Conservation (phyloP, 2,797 vertebrate genomes). For the Aulostomus chinensis region DNA sequence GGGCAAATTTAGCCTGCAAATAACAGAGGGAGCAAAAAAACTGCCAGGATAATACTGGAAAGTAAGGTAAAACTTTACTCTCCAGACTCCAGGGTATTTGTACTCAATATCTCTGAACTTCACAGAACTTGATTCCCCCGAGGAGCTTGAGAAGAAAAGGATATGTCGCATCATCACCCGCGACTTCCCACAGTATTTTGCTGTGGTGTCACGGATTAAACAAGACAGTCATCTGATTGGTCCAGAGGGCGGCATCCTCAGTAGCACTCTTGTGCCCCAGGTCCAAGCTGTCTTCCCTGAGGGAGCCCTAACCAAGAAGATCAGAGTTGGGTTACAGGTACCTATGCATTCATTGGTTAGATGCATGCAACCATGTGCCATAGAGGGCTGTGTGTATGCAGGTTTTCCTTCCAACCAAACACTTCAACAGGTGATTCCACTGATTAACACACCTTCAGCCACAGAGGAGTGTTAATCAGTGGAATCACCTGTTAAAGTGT, state of each 20-base stretch:
- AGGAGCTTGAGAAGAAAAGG: conserved; percentile 96
- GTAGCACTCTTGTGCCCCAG: conserved; percentile 92
- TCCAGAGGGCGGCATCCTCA: conserved; percentile 93
- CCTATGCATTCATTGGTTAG: background rate
- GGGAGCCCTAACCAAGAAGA: conserved; percentile 94
- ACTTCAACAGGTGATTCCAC: no score
- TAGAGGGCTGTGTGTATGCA: no score
- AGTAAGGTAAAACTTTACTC: background rate
- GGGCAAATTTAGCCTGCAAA: no score
- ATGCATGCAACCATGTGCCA: no score
- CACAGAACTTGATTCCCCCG: conserved; percentile 91
- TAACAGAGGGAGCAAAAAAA: no score
- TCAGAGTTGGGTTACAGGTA: conserved; percentile 96
- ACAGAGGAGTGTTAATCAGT: no score
- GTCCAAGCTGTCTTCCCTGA: conserved; percentile 97
- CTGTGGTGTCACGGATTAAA: conserved; percentile 94
- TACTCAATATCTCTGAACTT: conserved; percentile 7
- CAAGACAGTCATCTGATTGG: conserved; percentile 97
- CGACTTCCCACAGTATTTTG: conserved; percentile 98
- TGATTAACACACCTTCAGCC: no score
- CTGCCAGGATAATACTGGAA: background rate
- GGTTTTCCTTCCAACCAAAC: no score
- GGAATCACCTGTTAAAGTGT: no score
- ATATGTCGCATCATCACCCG: conserved; percentile 97
- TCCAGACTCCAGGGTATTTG: background rate